Base-by-base conservation (phyloP, 2,797 vertebrate species). In the Xenopus petersii region DNA sequence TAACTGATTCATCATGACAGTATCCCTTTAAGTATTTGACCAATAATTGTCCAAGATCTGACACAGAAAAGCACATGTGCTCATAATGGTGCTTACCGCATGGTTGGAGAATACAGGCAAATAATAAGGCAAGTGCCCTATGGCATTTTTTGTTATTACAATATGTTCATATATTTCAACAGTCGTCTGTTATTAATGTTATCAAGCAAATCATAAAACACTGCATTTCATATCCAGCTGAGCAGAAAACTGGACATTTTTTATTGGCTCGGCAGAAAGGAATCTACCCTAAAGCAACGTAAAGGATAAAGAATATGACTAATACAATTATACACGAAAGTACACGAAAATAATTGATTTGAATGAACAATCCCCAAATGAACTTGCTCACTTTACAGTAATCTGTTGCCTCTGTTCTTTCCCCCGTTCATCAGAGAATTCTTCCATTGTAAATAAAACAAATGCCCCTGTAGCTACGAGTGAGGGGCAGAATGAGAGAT, bases 11-110 rank as follows among this genome's bases (percentile, higher is more conserved):
- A 21, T 21, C 21, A 21, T 21, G 21, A 21, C 21, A 21, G 21
- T 21, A 21, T 21, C 21, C 1, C 21, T 21, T 21, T 21, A 46
- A 66, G 67, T 74, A 74, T 74, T 49, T 70, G 47, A 74, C 67
- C 61, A 56, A 62, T 56, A 67, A 56, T 24, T 24, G 12, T 12
- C 58, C 15, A 9, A 21, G 30, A 12, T 33, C 15, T 71, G 67
- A 76, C 63, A 76, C 26, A 67, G 26, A 76, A 71, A 71, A 71
- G 46, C 75, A 71, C 66, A 60, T 71, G 54, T 71, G 51, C 70
- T 69, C 47, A 66, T 70, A 66, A 70, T 59, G 1, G 12, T 48
- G 36, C 10, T 65, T 74, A 17, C 55, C 21, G 56, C 51, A 58
- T 73, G 47, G 21, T n/a, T 30, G 17, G 36, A 36, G 36, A 51